Evolutionary conservation across 1,140 invertebrate genomes (phyloP).

Genomic region (Fragariocoptes setiger): DNA sequence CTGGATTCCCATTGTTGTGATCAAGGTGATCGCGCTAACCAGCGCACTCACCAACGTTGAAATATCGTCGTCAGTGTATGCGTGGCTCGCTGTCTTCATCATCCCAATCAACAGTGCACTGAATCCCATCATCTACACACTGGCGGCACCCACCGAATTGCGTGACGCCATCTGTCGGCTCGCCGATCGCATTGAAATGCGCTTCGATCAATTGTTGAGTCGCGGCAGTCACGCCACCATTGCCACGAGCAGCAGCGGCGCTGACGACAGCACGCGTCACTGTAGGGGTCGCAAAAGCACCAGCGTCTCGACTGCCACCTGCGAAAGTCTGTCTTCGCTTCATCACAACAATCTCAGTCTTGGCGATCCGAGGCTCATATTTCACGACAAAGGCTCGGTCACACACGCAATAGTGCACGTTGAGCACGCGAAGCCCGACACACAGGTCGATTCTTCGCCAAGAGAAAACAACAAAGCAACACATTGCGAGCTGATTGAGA

Average conservation of each 20-base stretch:
- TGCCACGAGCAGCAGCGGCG: background rate
- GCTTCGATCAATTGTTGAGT: background rate
- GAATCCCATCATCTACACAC: conserved; percentile 43
- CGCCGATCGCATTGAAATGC: background rate
- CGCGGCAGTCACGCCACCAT: background rate
- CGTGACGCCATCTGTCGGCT: background rate
- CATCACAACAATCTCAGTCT: too few relatives aligned
- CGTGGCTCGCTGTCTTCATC: conserved; percentile 40
- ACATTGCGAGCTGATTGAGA: too few relatives aligned
- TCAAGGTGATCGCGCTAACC: conserved; percentile 12
- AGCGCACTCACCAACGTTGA: background rate
- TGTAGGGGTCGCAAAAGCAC: background rate
- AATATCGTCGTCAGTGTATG: conserved; percentile 22
- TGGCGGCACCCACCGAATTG: conserved; percentile 27
- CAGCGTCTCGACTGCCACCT: too few relatives aligned
- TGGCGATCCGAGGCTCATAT: too few relatives aligned
- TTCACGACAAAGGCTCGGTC: too few relatives aligned
- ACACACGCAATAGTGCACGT: too few relatives aligned
- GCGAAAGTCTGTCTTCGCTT: too few relatives aligned
- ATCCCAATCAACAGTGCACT: conserved; percentile 41
- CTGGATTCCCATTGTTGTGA: conserved; percentile 17
- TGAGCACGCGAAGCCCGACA: too few relatives aligned
- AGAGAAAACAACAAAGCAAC: too few relatives aligned
- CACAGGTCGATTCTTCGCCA: too few relatives aligned
- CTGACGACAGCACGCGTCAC: background rate